Conservation (phyloP, 2,113 vertebrate genomes). For the Cavia porcellus region DNA sequence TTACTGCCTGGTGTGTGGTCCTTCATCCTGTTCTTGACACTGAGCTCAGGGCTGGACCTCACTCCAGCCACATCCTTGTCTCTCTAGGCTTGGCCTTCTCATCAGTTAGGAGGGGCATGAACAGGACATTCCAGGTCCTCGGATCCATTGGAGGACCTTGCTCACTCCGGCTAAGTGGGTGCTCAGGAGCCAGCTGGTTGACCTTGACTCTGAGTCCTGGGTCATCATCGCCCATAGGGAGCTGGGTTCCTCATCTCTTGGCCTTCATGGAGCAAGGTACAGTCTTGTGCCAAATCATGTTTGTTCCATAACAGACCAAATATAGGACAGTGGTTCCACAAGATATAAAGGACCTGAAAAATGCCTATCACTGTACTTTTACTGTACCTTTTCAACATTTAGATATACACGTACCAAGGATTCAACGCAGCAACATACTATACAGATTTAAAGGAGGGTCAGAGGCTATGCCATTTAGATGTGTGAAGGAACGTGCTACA, state of each 20-base stretch:
- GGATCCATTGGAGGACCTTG: neutral
- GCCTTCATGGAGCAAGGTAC: neutral
- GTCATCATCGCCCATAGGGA: neutral
- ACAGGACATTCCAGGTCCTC: neutral
- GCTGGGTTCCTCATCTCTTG: neutral
- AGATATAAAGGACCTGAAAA: neutral
- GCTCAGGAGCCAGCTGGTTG: neutral
- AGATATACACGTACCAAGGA: neutral
- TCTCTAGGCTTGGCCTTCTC: neutral
- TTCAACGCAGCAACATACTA: neutral
- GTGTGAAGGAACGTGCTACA: neutral
- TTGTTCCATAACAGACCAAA: no score
- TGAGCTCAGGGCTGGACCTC: neutral
- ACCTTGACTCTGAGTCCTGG: neutral
- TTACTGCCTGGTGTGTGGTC: neutral
- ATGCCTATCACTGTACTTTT: neutral
- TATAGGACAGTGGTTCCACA: neutral
- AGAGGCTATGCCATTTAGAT: no score
- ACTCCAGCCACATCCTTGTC: neutral
- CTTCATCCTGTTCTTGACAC: neutral
- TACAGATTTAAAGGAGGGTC: neutral
- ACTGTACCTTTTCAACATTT: neutral
- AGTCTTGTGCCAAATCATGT: neutral
- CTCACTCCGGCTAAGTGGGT: neutral
- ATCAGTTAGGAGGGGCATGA: neutral